These are phyloP conservation scores for Cephalotes varians DNA, from an alignment of 2,888 invertebrate species.

Conservation along the genomic window DNA sequence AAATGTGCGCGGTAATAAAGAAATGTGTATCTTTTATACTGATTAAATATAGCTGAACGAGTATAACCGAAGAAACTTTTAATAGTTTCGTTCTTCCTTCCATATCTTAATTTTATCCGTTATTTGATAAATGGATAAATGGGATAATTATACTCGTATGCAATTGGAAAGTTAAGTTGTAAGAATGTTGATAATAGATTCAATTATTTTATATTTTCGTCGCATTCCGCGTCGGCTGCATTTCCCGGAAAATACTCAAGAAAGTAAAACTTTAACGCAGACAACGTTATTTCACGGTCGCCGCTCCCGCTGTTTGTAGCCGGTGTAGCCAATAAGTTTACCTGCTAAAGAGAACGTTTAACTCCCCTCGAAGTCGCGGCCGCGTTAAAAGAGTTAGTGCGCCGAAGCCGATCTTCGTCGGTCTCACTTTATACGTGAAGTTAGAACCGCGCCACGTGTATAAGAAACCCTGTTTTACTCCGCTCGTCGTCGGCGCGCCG, in stretches of 20 bases:
- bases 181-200: neutral
- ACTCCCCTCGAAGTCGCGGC: slow-evolving; percentile 35
- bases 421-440: slow-evolving; percentile 29
- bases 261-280: slow-evolving; percentile 17
- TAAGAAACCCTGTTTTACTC: slow-evolving; percentile 57
- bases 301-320: slow-evolving; percentile 26
- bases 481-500: slow-evolving; percentile 4
- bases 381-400: slow-evolving; percentile 45
- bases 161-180: neutral
- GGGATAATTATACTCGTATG: neutral
- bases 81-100: neutral
- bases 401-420: slow-evolving; percentile 7
- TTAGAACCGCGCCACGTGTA: slow-evolving; percentile 6
- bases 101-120: neutral
- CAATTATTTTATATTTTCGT: neutral
- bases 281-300: slow-evolving; percentile 42
- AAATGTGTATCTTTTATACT: neutral
- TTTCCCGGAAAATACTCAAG: neutral
- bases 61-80: neutral
- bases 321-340: slow-evolving; percentile 44
- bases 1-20: neutral
- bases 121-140: neutral
- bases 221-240: neutral
- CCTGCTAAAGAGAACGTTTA: slow-evolving; percentile 23
- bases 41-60: neutral